Conservation (phyloP, 1,140 invertebrate genomes). For the Drosophila bifasciata region DNA sequence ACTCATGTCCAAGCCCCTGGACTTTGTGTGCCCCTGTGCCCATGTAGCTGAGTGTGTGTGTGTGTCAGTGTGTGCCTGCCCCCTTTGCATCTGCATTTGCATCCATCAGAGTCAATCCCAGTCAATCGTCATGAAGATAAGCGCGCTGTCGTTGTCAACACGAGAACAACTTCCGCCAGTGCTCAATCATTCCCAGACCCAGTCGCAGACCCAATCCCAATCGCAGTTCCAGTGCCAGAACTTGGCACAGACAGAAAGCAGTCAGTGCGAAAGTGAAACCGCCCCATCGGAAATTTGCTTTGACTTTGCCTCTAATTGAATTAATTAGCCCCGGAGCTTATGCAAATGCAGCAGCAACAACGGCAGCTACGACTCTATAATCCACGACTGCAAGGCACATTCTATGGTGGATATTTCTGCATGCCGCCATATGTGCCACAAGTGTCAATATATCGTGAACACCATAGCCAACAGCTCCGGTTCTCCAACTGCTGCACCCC, state of each 20-base stretch:
- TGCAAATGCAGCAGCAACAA: conserved; percentile 53
- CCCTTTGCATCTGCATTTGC: conserved; percentile 8
- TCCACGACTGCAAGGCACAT: conserved; percentile 33
- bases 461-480: conserved; percentile 5
- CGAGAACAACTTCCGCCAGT: conserved; percentile 71
- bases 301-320: conserved; percentile 66
- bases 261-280: conserved; percentile 58
- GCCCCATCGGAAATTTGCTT: conserved; percentile 38
- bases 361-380: conserved; percentile 19
- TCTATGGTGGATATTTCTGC: conserved; percentile 32
- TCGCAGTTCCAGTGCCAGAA: conserved; percentile 4
- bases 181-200: conserved; percentile 57
- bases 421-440: conserved; percentile 53
- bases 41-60: not conserved
- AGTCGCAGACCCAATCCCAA: not conserved
- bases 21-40: conserved; percentile 12
- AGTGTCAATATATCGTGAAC: conserved; percentile 67
- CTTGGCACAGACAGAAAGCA: conserved; percentile 34
- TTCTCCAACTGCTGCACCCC: not conserved
- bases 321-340: conserved; percentile 69
- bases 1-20: conserved; percentile 53
- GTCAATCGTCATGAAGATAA: conserved; percentile 66
- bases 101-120: conserved; percentile 54
- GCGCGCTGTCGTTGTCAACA: conserved; percentile 69
- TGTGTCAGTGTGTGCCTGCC: not conserved